Conservation (phyloP, 2,888 invertebrate genomes). For the Chaetogeoica ovagalla region DNA sequence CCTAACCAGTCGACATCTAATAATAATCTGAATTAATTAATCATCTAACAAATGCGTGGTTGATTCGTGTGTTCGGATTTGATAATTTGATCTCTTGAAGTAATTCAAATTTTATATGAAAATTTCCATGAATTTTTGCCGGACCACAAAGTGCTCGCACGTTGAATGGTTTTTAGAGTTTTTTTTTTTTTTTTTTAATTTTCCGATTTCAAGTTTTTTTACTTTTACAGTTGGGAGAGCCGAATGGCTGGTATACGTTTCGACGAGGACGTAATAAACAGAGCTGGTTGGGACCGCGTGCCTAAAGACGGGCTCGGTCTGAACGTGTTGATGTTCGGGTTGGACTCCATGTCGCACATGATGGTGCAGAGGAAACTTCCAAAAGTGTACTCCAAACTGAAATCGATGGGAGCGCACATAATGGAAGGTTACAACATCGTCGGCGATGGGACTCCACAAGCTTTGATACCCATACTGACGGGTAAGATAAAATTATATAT, state of each 20-base stretch:
- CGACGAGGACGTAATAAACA: constrained; percentile 61
- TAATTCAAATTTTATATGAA: no score
- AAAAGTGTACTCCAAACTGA: constrained; percentile 72
- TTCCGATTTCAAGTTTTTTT: background rate
- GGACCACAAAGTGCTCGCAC: no score
- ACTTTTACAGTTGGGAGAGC: constrained; percentile 66
- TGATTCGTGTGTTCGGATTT: no score
- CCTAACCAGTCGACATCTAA: no score
- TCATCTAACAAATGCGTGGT: no score
- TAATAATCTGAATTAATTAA: no score
- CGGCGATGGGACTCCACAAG: constrained; percentile 85
- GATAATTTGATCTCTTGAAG: no score
- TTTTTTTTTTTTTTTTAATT: background rate
- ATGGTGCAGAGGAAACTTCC: constrained; percentile 79
- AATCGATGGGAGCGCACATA: constrained; percentile 67
- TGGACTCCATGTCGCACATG: constrained; percentile 84
- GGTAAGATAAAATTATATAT: constrained; percentile 63
- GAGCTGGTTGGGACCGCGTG: constrained; percentile 62
- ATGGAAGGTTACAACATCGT: constrained; percentile 80
- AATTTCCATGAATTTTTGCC: no score
- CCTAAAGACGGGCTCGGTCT: constrained; percentile 63
- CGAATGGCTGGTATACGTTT: constrained; percentile 68
- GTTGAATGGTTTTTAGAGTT: no score
- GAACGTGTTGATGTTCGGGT: constrained; percentile 82
- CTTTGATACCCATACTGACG: constrained; percentile 83